phyloP scores from a whole-genome alignment of 2,797 vertebrate genomes.

The Botia almorhae region DNA sequence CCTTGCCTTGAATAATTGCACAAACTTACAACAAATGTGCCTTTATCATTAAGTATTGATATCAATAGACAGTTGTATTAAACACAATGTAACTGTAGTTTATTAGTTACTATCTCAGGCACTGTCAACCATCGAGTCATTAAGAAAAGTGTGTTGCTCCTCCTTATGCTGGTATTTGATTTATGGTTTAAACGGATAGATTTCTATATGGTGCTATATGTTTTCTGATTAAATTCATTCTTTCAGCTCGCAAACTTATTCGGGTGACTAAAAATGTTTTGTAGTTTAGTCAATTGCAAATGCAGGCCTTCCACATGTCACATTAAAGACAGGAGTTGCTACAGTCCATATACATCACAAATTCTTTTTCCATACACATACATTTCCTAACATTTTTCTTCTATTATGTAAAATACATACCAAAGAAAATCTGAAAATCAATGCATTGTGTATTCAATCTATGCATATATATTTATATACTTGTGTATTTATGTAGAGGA shows the following conservation, averaged over 20 bases:
- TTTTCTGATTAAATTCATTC: no score
- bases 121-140: no score
- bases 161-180: no score
- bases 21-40: neutral
- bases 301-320: neutral
- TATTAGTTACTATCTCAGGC: no score
- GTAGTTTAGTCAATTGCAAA: neutral
- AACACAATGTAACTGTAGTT: no score
- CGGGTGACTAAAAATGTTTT: no score
- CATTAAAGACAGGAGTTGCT: neutral
- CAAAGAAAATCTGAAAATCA: slow-evolving; percentile 11
- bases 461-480: neutral
- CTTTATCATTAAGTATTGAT: no score
- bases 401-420: neutral
- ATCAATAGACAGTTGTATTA: no score
- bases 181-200: no score
- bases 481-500: slow-evolving; percentile 3
- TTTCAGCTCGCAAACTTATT: no score
- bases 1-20: neutral
- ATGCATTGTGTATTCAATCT: neutral
- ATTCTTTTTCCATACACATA: neutral
- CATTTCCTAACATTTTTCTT: neutral
- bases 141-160: no score
- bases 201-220: no score
- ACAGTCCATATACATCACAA: neutral